Evolutionary conservation across 2,888 invertebrate species (phyloP).

Genomic region (Palloptera scutellata): DNA sequence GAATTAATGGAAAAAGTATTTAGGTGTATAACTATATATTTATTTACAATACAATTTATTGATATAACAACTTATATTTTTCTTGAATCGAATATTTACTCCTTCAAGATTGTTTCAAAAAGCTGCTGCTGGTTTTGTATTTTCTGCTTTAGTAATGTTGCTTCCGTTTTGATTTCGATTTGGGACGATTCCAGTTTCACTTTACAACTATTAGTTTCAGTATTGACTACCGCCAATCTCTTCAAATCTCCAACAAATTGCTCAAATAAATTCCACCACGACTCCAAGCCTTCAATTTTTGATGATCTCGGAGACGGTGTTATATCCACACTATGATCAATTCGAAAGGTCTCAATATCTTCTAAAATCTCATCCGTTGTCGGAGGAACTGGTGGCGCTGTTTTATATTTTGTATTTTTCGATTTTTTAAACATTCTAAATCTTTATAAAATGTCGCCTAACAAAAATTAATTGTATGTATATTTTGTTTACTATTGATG

Average conservation of each 20-base stretch:
- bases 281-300: constrained; percentile 38
- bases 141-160: constrained; percentile 50
- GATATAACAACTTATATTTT: no score
- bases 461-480: neutral
- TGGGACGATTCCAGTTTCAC: constrained; percentile 50
- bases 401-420: constrained; percentile 38
- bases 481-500: no score
- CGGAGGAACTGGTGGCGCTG: constrained; percentile 52
- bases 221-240: constrained; percentile 50
- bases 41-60: no score
- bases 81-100: no score
- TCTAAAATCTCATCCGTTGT: constrained; percentile 54
- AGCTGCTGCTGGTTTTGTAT: constrained; percentile 46
- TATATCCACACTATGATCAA: constrained; percentile 35
- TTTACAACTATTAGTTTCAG: constrained; percentile 49
- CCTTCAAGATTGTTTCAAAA: constrained; percentile 34
- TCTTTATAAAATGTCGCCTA: neutral
- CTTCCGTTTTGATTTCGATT: constrained; percentile 51
- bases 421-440: constrained; percentile 51
- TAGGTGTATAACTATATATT: no score
- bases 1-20: no score
- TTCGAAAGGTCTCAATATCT: constrained; percentile 59
- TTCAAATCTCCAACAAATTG: constrained; percentile 56
- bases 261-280: constrained; percentile 62
- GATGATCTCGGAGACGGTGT: constrained; percentile 32